Evolutionary conservation across 2,888 invertebrate genomes (phyloP), one percentile per base, ranked within the genome.

Genomic region (Ramazzottius varieornatus): DNA sequence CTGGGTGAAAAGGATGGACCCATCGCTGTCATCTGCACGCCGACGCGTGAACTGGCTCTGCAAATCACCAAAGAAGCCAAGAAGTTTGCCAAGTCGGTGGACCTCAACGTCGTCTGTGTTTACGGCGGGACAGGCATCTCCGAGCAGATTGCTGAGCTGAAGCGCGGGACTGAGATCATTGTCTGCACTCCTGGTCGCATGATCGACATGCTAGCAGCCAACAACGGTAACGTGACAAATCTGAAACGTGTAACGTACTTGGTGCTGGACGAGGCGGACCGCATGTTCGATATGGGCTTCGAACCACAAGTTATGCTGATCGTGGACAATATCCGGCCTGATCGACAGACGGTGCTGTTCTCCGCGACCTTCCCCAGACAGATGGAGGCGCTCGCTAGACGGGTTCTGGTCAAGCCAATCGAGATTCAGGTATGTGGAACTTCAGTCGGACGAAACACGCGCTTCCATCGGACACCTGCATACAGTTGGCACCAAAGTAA

Each of bases 241-340:
- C 32, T 66, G 13, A 71, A 69, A 69, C 65, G 69, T 2, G 1
- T 33, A 20, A 96, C 96, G 0, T 99, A 94, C 74, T 84, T 98
- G 63, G 98, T 99, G 1, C 78, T 99, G 46, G 98, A 99, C 75
- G 98, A 99, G 77, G 98, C 98, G 0, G 98, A 99, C 76, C 81
- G 98, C 54, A 98, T 98, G 98, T 98, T 98, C 75, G 98, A 99
- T 75, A 94, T 98, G 93, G 94, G 94, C 29, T 99, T 98, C 75
- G 98, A 98, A 77, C 93, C 92, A 0, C 92, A 93, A 81, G 91
- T 91, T 2, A 94, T 92, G 90, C 83, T 91, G 71, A 94, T 99
- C 66, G 86, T 98, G 70, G 94, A 96, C 75, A 94, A 94, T 75
- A 86, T 96, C 0, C 81, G 94, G 33, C 94, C 94, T 0, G 96